Percentiles rank a stretch among this genome's conserved stretches.
These are phyloP conservation scores for Galemys pyrenaicus DNA, from an alignment of 2,113 vertebrate species.

Conservation along the genomic window DNA sequence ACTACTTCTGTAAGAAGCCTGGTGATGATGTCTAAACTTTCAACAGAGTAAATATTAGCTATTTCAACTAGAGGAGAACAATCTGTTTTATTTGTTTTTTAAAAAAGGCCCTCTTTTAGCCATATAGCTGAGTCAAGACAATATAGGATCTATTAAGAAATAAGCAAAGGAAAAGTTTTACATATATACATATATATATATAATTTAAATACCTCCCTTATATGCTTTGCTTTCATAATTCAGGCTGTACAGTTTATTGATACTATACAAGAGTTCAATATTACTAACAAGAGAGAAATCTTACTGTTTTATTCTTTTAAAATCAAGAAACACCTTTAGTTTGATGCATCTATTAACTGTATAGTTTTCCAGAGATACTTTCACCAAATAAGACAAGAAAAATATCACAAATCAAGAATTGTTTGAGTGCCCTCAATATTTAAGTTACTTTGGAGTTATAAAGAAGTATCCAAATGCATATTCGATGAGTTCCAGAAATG, in stretches of 20 bases:
- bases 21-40: slow-evolving; percentile 4
- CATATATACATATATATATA: too few relatives aligned
- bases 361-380: not conserved
- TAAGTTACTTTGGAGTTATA: not conserved
- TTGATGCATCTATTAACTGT: not conserved
- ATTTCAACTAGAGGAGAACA: not conserved
- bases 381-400: not conserved
- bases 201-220: not conserved
- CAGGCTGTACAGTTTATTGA: not conserved
- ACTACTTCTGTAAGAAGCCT: not conserved
- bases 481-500: not conserved
- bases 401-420: not conserved
- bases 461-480: not conserved
- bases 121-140: not conserved
- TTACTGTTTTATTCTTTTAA: not conserved
- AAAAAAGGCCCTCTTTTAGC: not conserved
- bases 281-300: not conserved
- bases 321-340: not conserved
- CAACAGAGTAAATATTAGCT: not conserved
- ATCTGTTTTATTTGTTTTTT: not conserved
- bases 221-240: not conserved
- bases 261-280: not conserved
- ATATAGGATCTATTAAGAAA: not conserved
- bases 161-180: not conserved
- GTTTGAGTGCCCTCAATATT: not conserved